These are phyloP conservation scores for Natator depressus DNA, from an alignment of 2,113 vertebrate species.

Conservation along the genomic window DNA sequence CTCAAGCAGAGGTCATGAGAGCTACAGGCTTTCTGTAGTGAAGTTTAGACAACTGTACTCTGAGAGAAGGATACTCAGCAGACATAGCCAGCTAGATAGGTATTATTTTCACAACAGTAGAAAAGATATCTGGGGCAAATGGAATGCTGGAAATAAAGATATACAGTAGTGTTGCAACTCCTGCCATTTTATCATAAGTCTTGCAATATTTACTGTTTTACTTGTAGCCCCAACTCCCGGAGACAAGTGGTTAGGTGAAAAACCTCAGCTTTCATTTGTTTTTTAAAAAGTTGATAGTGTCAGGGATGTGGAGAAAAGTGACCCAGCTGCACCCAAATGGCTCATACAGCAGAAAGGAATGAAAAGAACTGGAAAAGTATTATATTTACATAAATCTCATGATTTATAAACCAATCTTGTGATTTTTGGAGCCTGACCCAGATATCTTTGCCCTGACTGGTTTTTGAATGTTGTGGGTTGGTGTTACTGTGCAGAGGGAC, in stretches of 20 bases:
- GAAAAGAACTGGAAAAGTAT: neutral
- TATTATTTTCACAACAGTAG: neutral
- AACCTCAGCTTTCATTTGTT: neutral
- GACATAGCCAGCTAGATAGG: neutral
- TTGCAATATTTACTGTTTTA: neutral
- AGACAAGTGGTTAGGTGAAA: neutral
- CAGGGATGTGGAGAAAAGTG: neutral
- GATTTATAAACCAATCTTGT: neutral
- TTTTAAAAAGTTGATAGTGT: neutral
- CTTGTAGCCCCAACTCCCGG: neutral
- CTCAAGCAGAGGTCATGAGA: neutral
- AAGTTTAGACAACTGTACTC: neutral
- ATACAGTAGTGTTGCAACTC: neutral
- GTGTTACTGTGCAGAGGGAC: neutral
- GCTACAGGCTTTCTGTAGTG: neutral
- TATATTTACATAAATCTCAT: neutral
- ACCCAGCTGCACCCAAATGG: fast-evolving
- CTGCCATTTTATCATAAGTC: neutral
- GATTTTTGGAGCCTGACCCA: neutral
- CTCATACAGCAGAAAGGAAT: neutral
- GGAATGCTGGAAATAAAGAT: neutral
- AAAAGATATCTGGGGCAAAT: neutral
- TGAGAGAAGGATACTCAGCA: neutral
- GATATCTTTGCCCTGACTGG: neutral
- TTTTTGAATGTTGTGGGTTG: neutral